Evolutionary conservation across 2,797 vertebrate species (phyloP).

Genomic region (Chrysocyon brachyurus): DNA sequence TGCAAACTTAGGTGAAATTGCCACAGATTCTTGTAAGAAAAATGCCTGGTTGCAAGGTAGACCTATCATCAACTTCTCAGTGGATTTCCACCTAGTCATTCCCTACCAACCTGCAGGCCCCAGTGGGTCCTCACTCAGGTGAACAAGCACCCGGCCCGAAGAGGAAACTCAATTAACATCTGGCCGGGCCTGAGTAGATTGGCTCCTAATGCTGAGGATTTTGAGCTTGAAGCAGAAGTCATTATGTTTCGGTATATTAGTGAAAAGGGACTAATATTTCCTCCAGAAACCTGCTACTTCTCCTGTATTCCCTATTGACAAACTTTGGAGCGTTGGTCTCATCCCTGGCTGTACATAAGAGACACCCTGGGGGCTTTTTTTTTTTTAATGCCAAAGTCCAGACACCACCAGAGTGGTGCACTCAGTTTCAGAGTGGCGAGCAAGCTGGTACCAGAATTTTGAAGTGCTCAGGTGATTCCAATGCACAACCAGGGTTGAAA

Average conservation of each 20-base stretch:
- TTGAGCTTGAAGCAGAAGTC: slow-evolving; percentile 66
- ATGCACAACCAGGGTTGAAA: background rate
- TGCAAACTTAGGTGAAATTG: slow-evolving; percentile 66
- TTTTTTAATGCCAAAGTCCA: background rate
- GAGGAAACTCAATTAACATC: slow-evolving; percentile 73
- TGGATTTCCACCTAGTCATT: slow-evolving; percentile 68
- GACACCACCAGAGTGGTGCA: background rate
- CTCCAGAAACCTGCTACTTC: slow-evolving; percentile 19
- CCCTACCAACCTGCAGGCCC: slow-evolving; percentile 48
- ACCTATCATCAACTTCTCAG: slow-evolving; percentile 58
- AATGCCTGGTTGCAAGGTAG: slow-evolving; percentile 48
- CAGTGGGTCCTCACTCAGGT: slow-evolving; percentile 61
- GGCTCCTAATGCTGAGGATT: background rate
- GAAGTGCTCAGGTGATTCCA: background rate
- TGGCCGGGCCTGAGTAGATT: slow-evolving; percentile 62
- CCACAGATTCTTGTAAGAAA: slow-evolving; percentile 67
- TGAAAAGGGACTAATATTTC: slow-evolving; percentile 51
- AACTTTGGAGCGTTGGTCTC: background rate
- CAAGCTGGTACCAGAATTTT: background rate
- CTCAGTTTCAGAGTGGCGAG: background rate
- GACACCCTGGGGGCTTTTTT: background rate
- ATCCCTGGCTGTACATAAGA: background rate
- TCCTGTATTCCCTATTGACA: background rate
- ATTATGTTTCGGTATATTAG: slow-evolving; percentile 58
- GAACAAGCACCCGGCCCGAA: slow-evolving; percentile 3